These are phyloP conservation scores for Drosophila biarmipes DNA, from an alignment of 1,140 invertebrate species.

Conservation along the genomic window DNA sequence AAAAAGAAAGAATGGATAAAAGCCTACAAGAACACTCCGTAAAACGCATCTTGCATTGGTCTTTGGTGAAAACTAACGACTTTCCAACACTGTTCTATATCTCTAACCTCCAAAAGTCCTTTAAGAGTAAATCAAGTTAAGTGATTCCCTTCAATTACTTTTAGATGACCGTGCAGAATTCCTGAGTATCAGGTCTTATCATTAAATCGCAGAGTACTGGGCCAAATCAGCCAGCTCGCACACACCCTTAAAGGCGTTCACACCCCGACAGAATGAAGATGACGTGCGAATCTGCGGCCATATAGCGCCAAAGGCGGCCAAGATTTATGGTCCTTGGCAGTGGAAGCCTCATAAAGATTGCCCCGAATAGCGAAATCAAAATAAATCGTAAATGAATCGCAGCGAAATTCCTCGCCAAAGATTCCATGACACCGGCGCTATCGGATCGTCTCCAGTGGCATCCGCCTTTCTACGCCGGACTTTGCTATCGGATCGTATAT, in stretches of 20 bases:
- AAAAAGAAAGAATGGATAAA: too few relatives aligned
- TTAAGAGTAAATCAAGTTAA: neutral
- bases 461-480: slow-evolving; percentile 50
- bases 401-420: slow-evolving; percentile 35
- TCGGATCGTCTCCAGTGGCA: slow-evolving; percentile 47
- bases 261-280: neutral
- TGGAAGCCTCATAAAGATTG: slow-evolving; percentile 68
- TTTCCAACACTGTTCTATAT: neutral
- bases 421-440: slow-evolving; percentile 52
- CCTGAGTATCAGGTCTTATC: slow-evolving; percentile 18
- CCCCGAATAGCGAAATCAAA: slow-evolving; percentile 59
- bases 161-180: slow-evolving; percentile 19
- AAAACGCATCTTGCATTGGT: neutral
- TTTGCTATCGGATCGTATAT: slow-evolving; percentile 74
- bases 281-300: slow-evolving; percentile 30
- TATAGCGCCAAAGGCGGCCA: slow-evolving; percentile 21
- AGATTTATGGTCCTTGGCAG: slow-evolving; percentile 57
- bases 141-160: neutral
- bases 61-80: too few relatives aligned
- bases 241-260: neutral
- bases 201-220: slow-evolving; percentile 27
- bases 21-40: too few relatives aligned
- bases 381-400: slow-evolving; percentile 81
- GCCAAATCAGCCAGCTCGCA: slow-evolving; percentile 1
- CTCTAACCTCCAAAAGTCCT: neutral